Base-by-base conservation (phyloP, 2,888 invertebrate species). In the Caenorhabditis angaria region DNA sequence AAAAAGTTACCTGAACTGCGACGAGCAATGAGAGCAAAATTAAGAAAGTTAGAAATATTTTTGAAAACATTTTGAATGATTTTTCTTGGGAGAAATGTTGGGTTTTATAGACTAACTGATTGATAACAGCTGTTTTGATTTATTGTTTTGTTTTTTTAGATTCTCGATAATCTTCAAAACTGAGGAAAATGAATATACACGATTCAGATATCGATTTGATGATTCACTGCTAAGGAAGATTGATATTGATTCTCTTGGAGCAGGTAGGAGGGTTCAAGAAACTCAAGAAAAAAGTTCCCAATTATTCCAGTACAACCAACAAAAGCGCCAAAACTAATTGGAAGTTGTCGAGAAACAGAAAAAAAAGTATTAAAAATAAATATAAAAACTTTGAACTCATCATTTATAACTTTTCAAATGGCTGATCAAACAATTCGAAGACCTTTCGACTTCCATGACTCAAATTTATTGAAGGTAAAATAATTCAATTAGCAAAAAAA, bases 81-180 rank as follows among this genome's bases (percentile, higher is more conserved):
- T 5, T 6, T 22, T 27, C 10, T 54, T 3, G 1, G 27, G 27
- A 27, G 18, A 54, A 25, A n/a, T 50, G 4, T 50, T 50, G n/a
- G 22, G 22, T 24, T 50, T 24, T 24, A 4, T 50, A 50, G n/a
- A 50, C 4, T 48, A 18, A 4, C 4, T 10, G 48, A 48, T 10
- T 48, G 14, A 32, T 32, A 32, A 32, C 32, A 32, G 32, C 32
- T 32, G 32, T 32, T 10, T 32, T 32, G 32, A 48, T 48, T 51
- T 6, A 51, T 51, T n/a, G 6, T 29, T 32, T 28, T 54, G 10
- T 12, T 56, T 56, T 56, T 58, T 25, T 61, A 72, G 72, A 61
- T 72, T 72, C 51, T 72, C 72, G 25, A 58, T 67, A 20, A 22
- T 72, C 18, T 72, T 72, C 41, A 27, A 22, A 22, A 72, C 72